phyloP scores from a whole-genome alignment of 2,797 vertebrate species.

The Chaunax sp. region DNA sequence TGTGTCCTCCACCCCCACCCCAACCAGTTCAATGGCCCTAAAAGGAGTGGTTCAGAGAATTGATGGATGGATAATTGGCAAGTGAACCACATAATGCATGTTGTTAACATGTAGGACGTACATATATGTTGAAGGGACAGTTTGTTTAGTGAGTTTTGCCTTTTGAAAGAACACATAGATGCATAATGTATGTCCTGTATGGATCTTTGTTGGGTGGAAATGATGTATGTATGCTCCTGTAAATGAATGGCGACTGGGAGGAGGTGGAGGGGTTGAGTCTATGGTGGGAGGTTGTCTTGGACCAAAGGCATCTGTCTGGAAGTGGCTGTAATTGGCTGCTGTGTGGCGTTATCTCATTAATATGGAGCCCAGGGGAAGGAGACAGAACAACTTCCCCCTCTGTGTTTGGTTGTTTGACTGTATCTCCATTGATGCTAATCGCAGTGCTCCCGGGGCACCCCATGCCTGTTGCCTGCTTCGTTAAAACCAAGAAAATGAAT shows the following conservation, averaged over 20 bases:
- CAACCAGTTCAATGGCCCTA: background rate
- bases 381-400: slow-evolving; percentile 78
- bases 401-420: slow-evolving; percentile 84
- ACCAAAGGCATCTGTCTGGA: slow-evolving; percentile 83
- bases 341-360: slow-evolving; percentile 82
- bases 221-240: slow-evolving; percentile 61
- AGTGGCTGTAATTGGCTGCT: slow-evolving; percentile 85
- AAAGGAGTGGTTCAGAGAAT: slow-evolving; percentile 7
- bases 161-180: background rate
- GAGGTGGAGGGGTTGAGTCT: slow-evolving; percentile 46
- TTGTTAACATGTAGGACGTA: slow-evolving; percentile 11
- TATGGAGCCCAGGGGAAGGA: slow-evolving; percentile 85
- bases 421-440: slow-evolving; percentile 83
- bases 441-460: slow-evolving; percentile 69
- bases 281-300: slow-evolving; percentile 70
- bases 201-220: slow-evolving; percentile 63
- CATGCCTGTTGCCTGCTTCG: slow-evolving; percentile 78
- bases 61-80: slow-evolving; percentile 20
- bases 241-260: slow-evolving; percentile 53
- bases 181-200: slow-evolving; percentile 47
- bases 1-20: background rate
- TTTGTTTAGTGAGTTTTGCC: background rate
- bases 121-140: slow-evolving; percentile 2
- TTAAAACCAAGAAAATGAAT: slow-evolving; percentile 83
- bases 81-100: slow-evolving; percentile 8